These are phyloP conservation scores for Guaruba guarouba DNA, from an alignment of 2,113 vertebrate species.

Conservation along the genomic window DNA sequence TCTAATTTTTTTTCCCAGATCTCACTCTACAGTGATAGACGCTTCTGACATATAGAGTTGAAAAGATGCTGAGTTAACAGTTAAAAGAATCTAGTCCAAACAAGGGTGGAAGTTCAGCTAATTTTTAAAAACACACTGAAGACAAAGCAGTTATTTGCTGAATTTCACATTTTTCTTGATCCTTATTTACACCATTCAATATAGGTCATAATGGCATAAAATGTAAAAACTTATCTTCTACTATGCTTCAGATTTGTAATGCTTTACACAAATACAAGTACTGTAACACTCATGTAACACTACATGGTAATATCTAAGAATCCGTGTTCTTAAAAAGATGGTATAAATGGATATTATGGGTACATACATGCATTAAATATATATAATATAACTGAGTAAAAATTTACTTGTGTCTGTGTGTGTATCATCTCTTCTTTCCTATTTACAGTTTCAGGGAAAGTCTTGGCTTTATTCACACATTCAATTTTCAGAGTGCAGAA, in stretches of 20 bases:
- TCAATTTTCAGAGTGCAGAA: background rate
- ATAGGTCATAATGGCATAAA: background rate
- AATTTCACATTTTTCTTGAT: background rate
- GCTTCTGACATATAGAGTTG: background rate
- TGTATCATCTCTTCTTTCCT: background rate
- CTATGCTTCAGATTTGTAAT: background rate
- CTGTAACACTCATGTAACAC: background rate
- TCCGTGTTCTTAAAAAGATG: background rate
- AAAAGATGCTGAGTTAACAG: background rate
- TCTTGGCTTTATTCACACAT: background rate
- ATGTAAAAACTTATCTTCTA: background rate
- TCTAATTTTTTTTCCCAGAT: background rate
- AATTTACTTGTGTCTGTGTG: background rate
- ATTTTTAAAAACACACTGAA: background rate
- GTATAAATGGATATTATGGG: background rate
- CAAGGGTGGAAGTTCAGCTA: background rate
- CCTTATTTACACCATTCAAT: background rate
- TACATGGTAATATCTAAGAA: background rate
- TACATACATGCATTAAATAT: background rate
- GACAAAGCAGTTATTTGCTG: background rate
- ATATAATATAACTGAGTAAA: background rate
- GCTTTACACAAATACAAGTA: background rate
- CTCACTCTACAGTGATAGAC: background rate
- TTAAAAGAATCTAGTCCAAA: background rate
- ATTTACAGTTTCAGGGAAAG: background rate